A percentile compares a stretch with the other conserved stretches of the same genome.
Conservation (phyloP, 2,797 vertebrate species). For the Channa striata region DNA sequence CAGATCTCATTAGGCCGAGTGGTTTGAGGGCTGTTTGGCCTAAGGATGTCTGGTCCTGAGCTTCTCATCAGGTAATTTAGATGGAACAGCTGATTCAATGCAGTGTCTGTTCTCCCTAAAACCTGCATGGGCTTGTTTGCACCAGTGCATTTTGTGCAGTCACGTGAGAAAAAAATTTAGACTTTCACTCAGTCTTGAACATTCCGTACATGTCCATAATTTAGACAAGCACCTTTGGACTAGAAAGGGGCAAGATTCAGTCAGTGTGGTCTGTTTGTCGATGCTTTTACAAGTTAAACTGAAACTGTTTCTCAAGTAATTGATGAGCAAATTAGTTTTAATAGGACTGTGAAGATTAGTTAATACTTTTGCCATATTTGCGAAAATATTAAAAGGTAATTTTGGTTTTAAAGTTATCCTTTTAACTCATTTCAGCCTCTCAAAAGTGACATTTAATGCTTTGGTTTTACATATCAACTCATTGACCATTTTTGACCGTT, state of each 20-base stretch:
- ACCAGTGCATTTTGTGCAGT: slow-evolving; percentile 9
- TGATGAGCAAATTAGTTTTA: neutral
- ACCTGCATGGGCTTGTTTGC: slow-evolving; percentile 4
- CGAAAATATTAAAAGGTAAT: no score
- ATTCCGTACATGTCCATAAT: neutral
- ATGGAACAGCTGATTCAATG: slow-evolving; percentile 28
- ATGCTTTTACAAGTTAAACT: neutral
- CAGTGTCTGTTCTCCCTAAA: slow-evolving; percentile 22
- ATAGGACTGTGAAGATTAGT: no score
- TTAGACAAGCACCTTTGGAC: slow-evolving; percentile 1
- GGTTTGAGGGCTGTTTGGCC: slow-evolving; percentile 40
- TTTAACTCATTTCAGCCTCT: no score
- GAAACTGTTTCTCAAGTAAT: neutral
- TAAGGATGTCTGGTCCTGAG: slow-evolving; percentile 40
- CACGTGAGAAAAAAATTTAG: slow-evolving; percentile 7
- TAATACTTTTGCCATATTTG: no score
- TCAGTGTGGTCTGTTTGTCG: neutral
- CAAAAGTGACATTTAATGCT: no score
- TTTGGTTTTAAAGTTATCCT: no score
- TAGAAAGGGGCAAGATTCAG: neutral
- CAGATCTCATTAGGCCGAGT: slow-evolving; percentile 55
- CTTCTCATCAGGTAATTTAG: slow-evolving; percentile 30
- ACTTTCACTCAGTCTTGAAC: slow-evolving; percentile 6
- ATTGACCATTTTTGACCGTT: no score
- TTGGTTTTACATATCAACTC: no score